Percentiles rank a stretch among this genome's conserved stretches.
Evolutionary conservation across 1,140 invertebrate genomes (phyloP).

Genomic region (Charaxes varanes): DNA sequence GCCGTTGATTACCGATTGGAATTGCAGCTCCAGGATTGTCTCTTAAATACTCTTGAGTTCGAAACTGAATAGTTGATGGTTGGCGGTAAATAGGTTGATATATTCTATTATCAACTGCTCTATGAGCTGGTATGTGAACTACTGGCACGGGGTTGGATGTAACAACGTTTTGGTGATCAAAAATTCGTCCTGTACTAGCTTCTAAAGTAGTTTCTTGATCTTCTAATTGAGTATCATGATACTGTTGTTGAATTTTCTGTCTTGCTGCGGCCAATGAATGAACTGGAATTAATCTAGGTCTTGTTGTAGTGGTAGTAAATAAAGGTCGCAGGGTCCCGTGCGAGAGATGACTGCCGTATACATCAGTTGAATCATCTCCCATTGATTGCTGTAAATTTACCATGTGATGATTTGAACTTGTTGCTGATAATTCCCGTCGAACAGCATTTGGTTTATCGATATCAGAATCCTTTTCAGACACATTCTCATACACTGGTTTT

Average conservation of each 20-base stretch:
- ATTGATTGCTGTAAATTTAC: conserved; percentile 70
- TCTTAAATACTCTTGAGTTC: conserved; percentile 64
- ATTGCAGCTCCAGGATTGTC: conserved; percentile 68
- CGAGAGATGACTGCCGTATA: conserved; percentile 78
- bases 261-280: conserved; percentile 56
- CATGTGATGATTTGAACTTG: conserved; percentile 64
- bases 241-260: conserved; percentile 62
- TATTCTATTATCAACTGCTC: conserved; percentile 56
- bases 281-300: conserved; percentile 63
- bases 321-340: conserved; percentile 77
- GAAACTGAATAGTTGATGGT: conserved; percentile 65
- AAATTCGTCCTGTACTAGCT: conserved; percentile 65
- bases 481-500: conserved; percentile 71
- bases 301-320: conserved; percentile 77
- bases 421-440: conserved; percentile 73
- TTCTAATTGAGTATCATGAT: conserved; percentile 58
- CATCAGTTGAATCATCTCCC: conserved; percentile 78
- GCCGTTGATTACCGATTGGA: conserved; percentile 70
- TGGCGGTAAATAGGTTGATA: conserved; percentile 71
- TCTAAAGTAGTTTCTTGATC: conserved; percentile 66
- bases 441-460: conserved; percentile 45
- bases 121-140: conserved; percentile 51
- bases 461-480: conserved; percentile 62
- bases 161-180: conserved; percentile 54
- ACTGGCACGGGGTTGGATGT: conserved; percentile 65